Percentiles rank a stretch among this genome's conserved stretches.
Conservation (phyloP, 2,888 invertebrate species). For the Drosophila mulleri region DNA sequence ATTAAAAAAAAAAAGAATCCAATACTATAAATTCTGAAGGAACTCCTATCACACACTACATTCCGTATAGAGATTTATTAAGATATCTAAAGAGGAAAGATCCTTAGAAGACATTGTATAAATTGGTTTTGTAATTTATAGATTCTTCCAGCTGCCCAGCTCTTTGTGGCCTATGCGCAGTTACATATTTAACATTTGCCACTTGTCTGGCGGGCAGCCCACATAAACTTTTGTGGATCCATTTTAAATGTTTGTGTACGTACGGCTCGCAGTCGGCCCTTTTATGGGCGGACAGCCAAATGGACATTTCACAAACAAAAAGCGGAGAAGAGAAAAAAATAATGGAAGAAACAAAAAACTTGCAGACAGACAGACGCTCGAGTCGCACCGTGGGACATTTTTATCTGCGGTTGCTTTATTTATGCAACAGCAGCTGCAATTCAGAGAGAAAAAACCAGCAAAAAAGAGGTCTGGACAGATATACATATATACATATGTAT, state of each 20-base stretch:
- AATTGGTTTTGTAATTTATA: constrained; percentile 4
- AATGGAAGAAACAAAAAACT: constrained; percentile 2
- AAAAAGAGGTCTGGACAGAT: constrained; percentile 30
- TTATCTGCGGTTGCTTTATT: constrained; percentile 63
- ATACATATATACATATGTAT: neutral
- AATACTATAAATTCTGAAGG: neutral
- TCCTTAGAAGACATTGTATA: neutral
- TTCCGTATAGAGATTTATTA: neutral
- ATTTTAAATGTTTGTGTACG: constrained; percentile 46
- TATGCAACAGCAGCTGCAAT: constrained; percentile 67
- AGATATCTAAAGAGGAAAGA: neutral
- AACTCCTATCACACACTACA: neutral
- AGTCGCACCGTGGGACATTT: constrained; percentile 43
- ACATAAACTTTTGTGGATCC: constrained; percentile 32
- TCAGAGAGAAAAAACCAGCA: constrained; percentile 14
- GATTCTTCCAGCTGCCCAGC: constrained; percentile 4
- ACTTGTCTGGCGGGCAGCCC: constrained; percentile 9
- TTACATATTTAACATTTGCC: constrained; percentile 15
- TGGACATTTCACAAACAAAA: constrained; percentile 30
- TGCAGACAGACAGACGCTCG: constrained; percentile 40
- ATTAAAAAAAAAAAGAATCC: no score
- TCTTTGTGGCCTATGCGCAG: constrained; percentile 3
- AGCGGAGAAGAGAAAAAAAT: neutral
- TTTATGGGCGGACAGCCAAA: constrained; percentile 51
- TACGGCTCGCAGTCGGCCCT: constrained; percentile 30